Base-by-base conservation (phyloP, 2,797 vertebrate species). In the Hephaestus fuliginosus region DNA sequence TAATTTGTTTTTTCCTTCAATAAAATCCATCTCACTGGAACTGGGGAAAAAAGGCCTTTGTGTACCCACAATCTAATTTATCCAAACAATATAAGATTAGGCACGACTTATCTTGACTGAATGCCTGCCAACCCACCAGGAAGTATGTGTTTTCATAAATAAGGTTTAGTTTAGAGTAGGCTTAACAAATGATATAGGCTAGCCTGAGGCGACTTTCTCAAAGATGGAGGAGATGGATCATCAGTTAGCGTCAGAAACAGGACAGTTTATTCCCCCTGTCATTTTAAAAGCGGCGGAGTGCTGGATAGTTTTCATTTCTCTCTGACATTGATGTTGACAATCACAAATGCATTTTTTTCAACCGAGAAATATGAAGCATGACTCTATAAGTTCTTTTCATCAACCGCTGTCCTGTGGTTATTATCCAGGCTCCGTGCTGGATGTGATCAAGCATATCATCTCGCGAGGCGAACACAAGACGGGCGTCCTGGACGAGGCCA, bases 391-490 rank as follows among this genome's bases (percentile, higher is more conserved):
- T 39, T 41, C 10, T 43, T 81, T 52, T 71, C 1, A 69, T 60
- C 30, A 60, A 39, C 52, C 25, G 1, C 17, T 48, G 13, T 83
- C 55, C 6, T 67, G 4, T 85, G 13, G 83, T 62, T 88, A 22
- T 70, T 73, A 62, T 8, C 49, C 88, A 99, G 98, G 98, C 53
- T 99, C 98, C 0, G 97, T 99, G 90, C 93, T 99, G 94, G 98
- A 99, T 58, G 97, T 99, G 85, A 99, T 99, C 91, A 99, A 99
- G 88, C 97, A 99, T 80, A 97, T 99, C 39, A 96, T 99, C 92
- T 97, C 98, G 8, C 97, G 97, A 80, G 98, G 98, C 1, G 98
- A 99, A 22, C 98, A 99, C 93, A 99, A 96, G 95, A 96, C 91
- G 0, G 98, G 98, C 39, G 98, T 99, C 83, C 94, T 99, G 85